Base-by-base conservation (phyloP, 2,888 invertebrate genomes). In the Microplitis manilae region DNA sequence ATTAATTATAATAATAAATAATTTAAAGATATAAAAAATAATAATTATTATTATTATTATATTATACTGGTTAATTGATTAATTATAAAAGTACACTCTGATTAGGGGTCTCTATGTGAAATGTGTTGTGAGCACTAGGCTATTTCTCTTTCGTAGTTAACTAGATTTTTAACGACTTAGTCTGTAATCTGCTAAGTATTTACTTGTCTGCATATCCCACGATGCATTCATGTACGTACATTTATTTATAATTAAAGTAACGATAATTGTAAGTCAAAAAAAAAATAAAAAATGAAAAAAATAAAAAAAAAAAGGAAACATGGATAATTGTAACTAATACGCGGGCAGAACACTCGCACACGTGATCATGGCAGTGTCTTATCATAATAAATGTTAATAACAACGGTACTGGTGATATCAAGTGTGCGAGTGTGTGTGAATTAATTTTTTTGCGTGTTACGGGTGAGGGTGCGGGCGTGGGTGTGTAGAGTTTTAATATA, bases 121-220 rank as follows among this genome's bases (percentile, higher is more conserved):
- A 83, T 86, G 86, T 86, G 86, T 87, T 86, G 85, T 86, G 86
- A 86, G 83, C 84, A 81, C 77, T 86, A 85, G 84, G 82, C 83
- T 86, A 85, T 83, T 83, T 85, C 81, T 84, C 81, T 84, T 81
- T 85, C 78, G 79, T 85, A 85, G 84, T 82, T 83, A 80, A 81
- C 79, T 84, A 84, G 81, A 80, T 82, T 84, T 83, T 83, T 84
- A 82, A 83, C 75, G 65, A 67, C 79, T 80, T 83, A 82, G 79
- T 64, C 30, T 73, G 79, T 64, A 65, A 74, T 76, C 30, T 30
- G 30, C 30, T 30, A 30, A 65, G 20, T 73, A 20, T 17, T 73
- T 68, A 39, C 15, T 30, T 30, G 30, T 30, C 30, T 30, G 68
- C 17, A 59, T 30, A 50, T 13, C 20, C 59, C 5, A 50, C n/a